phyloP scores from a whole-genome alignment of 2,888 invertebrate genomes.

The Scaptomyza cyrtandrae region DNA sequence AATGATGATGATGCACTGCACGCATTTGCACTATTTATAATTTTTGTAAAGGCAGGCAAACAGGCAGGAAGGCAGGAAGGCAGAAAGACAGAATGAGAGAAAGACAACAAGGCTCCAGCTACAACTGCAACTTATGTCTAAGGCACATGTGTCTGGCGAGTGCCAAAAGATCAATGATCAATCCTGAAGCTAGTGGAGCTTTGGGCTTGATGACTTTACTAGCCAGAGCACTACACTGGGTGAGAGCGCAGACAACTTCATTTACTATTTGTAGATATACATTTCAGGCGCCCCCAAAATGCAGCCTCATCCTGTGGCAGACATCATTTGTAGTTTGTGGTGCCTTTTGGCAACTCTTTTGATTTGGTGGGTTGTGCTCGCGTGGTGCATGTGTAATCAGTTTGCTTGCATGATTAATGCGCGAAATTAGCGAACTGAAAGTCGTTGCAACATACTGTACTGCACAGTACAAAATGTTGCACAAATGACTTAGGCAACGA shows the following conservation, averaged over 20 bases:
- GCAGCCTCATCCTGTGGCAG: slow-evolving; percentile 58
- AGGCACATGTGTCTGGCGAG: slow-evolving; percentile 63
- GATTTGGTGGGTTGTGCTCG: slow-evolving; percentile 70
- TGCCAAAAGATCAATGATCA: slow-evolving; percentile 83
- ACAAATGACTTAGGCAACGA: slow-evolving; percentile 77
- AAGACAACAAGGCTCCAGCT: slow-evolving; percentile 31
- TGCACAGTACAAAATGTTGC: slow-evolving; percentile 33
- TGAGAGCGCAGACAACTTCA: slow-evolving; percentile 77
- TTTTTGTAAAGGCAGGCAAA: slow-evolving; percentile 58
- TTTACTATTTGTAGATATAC: slow-evolving; percentile 81
- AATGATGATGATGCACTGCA: slow-evolving; percentile 82
- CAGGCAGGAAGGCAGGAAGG: neutral
- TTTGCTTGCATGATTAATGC: slow-evolving; percentile 76
- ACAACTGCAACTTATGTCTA: slow-evolving; percentile 14
- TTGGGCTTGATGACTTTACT: slow-evolving; percentile 71
- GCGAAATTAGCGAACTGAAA: slow-evolving; percentile 73
- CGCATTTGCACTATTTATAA: slow-evolving; percentile 81
- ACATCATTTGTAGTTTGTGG: slow-evolving; percentile 29
- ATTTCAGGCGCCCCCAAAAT: slow-evolving; percentile 71
- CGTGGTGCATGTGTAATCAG: slow-evolving; percentile 76
- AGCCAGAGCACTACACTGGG: slow-evolving; percentile 35
- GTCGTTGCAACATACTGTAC: slow-evolving; percentile 47
- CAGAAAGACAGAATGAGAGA: slow-evolving; percentile 7
- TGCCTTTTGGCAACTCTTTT: slow-evolving; percentile 68
- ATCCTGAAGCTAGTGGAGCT: slow-evolving; percentile 58